Conservation (phyloP, 2,113 vertebrate species). For the Condylura cristata region DNA sequence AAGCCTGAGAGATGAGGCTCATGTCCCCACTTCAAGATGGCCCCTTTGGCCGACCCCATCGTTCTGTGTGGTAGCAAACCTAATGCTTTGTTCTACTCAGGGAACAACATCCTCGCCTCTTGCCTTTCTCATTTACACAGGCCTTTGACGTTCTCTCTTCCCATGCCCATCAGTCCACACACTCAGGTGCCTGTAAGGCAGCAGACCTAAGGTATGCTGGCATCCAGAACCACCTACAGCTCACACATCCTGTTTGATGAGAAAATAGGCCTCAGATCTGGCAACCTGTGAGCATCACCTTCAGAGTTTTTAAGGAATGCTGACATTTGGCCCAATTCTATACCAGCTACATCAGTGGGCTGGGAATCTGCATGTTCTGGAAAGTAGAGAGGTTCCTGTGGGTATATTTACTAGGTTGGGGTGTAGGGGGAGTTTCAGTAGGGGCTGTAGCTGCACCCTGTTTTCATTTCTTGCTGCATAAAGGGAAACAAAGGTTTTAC, state of each 20-base stretch:
- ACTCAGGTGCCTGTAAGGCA: neutral
- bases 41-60: neutral
- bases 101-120: neutral
- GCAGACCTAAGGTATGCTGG: neutral
- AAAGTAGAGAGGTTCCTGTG: neutral
- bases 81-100: neutral
- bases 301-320: neutral
- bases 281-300: neutral
- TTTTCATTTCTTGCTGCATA: neutral
- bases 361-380: neutral
- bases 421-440: fast-evolving
- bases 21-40: neutral
- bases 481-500: neutral
- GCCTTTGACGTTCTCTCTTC: neutral
- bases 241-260: neutral
- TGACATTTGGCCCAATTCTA: neutral
- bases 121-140: neutral
- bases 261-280: neutral
- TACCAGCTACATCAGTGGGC: neutral
- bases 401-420: neutral
- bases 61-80: neutral
- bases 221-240: neutral
- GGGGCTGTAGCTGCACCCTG: neutral
- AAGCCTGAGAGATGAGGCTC: fast-evolving
- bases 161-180: neutral